These are phyloP conservation scores for Wasmannia auropunctata DNA, from an alignment of 1,140 invertebrate genomes.

Conservation along the genomic window DNA sequence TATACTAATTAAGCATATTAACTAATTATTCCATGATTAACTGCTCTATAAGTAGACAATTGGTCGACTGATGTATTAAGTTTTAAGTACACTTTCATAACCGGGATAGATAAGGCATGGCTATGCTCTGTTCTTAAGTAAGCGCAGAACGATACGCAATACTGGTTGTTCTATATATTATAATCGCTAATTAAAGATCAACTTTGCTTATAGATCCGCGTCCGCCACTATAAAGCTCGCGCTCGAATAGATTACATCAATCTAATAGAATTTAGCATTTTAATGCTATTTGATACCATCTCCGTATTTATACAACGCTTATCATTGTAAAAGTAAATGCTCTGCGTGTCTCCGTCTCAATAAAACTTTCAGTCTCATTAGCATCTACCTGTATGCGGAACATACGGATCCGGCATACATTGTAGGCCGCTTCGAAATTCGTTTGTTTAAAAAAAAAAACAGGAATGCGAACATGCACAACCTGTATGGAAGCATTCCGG, in stretches of 20 bases:
- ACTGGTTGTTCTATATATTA: conserved; percentile 80
- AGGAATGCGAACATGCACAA: conserved; percentile 78
- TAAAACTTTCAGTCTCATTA: conserved; percentile 79
- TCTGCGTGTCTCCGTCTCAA: conserved; percentile 71
- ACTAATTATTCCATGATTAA: conserved; percentile 72
- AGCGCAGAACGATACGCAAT: conserved; percentile 81
- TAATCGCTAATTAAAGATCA: conserved; percentile 69
- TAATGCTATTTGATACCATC: conserved; percentile 64
- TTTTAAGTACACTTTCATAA: conserved; percentile 84
- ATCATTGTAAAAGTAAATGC: conserved; percentile 75
- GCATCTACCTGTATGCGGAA: conserved; percentile 78
- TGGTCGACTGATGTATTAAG: conserved; percentile 79
- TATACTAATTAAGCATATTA: conserved; percentile 64
- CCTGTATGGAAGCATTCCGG: conserved; percentile 80
- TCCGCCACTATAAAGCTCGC: conserved; percentile 37
- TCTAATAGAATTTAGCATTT: conserved; percentile 68
- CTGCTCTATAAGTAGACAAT: conserved; percentile 73
- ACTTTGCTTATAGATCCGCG: conserved; percentile 54
- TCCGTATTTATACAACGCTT: conserved; percentile 69
- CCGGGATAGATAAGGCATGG: conserved; percentile 77
- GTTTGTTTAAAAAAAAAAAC: conserved; percentile 77
- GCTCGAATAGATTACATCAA: conserved; percentile 54
- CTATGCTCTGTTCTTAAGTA: conserved; percentile 81
- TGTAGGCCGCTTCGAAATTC: conserved; percentile 79
- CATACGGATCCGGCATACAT: conserved; percentile 73